Percentiles rank a stretch among this genome's conserved stretches.
These are phyloP conservation scores for Zoanthus solanderi DNA, from an alignment of 92 coral and sea anemone species.

Conservation along the genomic window DNA sequence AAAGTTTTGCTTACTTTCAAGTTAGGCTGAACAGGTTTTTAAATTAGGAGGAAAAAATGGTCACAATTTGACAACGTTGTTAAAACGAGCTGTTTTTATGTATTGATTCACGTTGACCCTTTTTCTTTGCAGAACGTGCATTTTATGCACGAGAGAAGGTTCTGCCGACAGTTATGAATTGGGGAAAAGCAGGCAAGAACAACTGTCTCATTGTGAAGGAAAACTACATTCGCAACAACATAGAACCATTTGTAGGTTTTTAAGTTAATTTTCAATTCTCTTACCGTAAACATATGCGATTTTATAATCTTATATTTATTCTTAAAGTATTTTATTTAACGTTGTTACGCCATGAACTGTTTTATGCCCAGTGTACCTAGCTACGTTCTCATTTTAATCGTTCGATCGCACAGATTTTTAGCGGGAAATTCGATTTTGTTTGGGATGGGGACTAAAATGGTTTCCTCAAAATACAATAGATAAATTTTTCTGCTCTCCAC, in stretches of 20 bases:
- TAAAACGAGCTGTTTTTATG: neutral
- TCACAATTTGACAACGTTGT: too few species aligned
- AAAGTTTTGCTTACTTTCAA: too few species aligned
- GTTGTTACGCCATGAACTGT: neutral
- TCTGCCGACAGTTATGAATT: conserved; percentile 77
- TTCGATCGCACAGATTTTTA: too few species aligned
- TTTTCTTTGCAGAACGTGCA: conserved; percentile 78
- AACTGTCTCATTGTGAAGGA: conserved; percentile 87
- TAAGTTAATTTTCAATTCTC: neutral
- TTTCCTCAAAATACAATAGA: too few species aligned
- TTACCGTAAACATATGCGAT: neutral
- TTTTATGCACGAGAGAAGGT: conserved; percentile 93
- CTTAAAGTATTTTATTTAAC: neutral
- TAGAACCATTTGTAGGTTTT: conserved; percentile 81
- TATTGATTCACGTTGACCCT: neutral
- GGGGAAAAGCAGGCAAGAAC: conserved; percentile 76
- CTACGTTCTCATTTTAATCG: too few species aligned
- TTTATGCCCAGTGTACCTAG: too few species aligned
- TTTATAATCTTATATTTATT: too few species aligned
- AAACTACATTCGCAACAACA: conserved; percentile 81
- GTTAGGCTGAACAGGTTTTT: too few species aligned
- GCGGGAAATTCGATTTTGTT: too few species aligned
- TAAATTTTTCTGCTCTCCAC: too few species aligned
- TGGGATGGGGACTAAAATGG: too few species aligned
- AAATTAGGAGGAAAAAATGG: too few species aligned